Evolutionary conservation across 1,140 invertebrate species (phyloP).

Genomic region (Lepidurus arcticus): DNA sequence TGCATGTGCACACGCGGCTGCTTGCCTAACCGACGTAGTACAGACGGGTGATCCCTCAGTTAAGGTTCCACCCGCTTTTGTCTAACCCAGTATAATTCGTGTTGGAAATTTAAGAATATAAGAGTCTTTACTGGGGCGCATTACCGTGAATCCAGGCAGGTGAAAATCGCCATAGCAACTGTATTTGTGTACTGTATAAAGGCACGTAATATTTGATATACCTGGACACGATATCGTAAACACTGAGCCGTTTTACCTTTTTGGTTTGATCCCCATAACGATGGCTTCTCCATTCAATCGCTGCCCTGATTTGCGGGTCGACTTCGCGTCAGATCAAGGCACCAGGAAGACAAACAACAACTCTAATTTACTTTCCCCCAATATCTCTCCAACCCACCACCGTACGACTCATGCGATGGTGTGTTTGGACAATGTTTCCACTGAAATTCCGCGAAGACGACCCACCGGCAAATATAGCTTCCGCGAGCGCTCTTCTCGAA

Average conservation of each 20-base stretch:
- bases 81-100: background rate
- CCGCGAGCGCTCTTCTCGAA: background rate
- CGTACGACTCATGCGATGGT: background rate
- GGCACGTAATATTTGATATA: background rate
- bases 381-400: background rate
- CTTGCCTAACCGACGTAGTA: background rate
- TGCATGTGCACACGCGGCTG: background rate
- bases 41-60: background rate
- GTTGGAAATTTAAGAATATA: background rate
- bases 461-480: background rate
- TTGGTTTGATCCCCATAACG: background rate
- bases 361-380: background rate
- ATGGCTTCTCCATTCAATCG: conserved; percentile 8
- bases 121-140: background rate
- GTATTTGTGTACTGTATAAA: background rate
- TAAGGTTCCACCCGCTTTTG: background rate
- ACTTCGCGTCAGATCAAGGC: background rate
- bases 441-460: background rate
- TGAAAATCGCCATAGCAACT: background rate
- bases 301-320: background rate
- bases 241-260: background rate
- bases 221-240: background rate
- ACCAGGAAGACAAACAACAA: conserved; percentile 8
- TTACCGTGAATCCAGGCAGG: background rate
- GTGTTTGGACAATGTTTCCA: background rate